Conservation (phyloP, 2,888 invertebrate genomes). For the Crioceris asparagi region DNA sequence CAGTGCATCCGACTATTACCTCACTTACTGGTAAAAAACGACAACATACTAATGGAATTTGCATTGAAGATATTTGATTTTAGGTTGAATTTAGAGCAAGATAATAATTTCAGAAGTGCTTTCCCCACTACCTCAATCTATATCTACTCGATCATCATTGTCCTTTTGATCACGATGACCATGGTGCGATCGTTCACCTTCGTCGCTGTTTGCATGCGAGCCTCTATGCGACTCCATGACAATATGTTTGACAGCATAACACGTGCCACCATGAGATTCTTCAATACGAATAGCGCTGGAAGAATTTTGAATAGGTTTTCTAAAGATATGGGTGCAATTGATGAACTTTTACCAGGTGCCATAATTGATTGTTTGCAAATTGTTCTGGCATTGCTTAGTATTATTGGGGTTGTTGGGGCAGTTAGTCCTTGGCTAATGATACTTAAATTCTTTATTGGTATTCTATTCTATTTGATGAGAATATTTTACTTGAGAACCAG, state of each 20-base stretch:
- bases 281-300: constrained; percentile 54
- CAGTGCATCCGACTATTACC: constrained; percentile 74
- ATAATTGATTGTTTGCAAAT: constrained; percentile 45
- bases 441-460: constrained; percentile 52
- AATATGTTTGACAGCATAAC: constrained; percentile 43
- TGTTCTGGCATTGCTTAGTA: constrained; percentile 53
- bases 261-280: constrained; percentile 54
- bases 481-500: constrained; percentile 63
- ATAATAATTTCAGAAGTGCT: constrained; percentile 32
- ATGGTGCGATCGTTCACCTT: constrained; percentile 41
- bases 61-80: too few species aligned
- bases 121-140: constrained; percentile 31
- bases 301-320: constrained; percentile 58
- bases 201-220: constrained; percentile 44
- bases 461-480: constrained; percentile 54
- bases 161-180: constrained; percentile 36
- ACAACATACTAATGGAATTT: too few species aligned
- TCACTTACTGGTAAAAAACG: constrained; percentile 72
- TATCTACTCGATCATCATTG: constrained; percentile 36
- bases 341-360: constrained; percentile 41
- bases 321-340: constrained; percentile 55
- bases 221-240: constrained; percentile 46
- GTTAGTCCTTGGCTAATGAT: constrained; percentile 59
- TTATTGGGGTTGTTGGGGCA: constrained; percentile 58
- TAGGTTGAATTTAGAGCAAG: constrained; percentile 31